These are phyloP conservation scores for Brachionichthys hirsutus DNA, from an alignment of 2,113 vertebrate genomes.

Conservation along the genomic window DNA sequence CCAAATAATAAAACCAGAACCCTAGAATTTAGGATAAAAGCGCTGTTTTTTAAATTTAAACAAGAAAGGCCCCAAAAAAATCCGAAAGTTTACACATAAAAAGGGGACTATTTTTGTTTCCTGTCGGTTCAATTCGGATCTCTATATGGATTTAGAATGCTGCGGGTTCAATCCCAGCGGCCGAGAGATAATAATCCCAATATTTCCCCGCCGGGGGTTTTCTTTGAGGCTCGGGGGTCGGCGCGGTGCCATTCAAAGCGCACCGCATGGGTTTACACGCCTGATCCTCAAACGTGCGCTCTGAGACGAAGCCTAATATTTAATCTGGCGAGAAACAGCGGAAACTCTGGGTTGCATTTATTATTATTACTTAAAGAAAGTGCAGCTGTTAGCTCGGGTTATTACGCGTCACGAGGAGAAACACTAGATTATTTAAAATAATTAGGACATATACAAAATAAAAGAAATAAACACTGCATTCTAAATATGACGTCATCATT, in stretches of 20 bases:
- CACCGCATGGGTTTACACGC: slow-evolving; percentile 48
- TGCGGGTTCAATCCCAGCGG: slow-evolving; percentile 75
- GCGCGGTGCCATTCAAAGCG: slow-evolving; percentile 58
- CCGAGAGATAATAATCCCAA: slow-evolving; percentile 78
- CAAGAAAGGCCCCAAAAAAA: no score
- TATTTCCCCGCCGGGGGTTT: slow-evolving; percentile 72
- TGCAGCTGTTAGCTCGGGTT: no score
- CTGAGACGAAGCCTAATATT: slow-evolving; percentile 17
- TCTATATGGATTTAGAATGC: slow-evolving; percentile 67
- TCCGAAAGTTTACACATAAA: no score
- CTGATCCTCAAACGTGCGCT: slow-evolving; percentile 32
- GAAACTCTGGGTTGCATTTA: no score
- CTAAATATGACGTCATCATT: neutral
- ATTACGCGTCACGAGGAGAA: no score
- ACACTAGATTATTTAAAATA: no score
- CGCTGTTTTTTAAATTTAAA: no score
- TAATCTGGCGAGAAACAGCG: neutral
- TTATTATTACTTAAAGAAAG: no score
- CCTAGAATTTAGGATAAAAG: no score
- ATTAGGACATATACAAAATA: no score
- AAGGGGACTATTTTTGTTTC: neutral
- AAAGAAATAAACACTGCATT: neutral
- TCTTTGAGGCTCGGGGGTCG: slow-evolving; percentile 65
- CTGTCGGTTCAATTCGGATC: slow-evolving; percentile 60
- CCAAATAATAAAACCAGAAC: no score